Evolutionary conservation across 2,113 vertebrate genomes (phyloP).

Genomic region (Melanerpes aurifrons): DNA sequence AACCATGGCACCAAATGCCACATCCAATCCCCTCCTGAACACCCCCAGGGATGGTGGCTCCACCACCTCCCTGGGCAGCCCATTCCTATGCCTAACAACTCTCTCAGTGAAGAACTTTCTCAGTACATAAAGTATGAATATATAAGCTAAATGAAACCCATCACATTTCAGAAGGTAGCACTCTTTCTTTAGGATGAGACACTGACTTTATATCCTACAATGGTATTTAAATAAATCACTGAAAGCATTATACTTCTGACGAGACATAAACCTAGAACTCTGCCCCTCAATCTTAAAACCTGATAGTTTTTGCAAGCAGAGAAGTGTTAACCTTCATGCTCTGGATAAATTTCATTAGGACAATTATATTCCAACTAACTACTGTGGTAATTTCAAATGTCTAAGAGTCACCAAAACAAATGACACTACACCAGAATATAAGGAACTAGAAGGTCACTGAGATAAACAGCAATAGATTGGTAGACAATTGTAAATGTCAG

Average conservation of each 20-base stretch:
- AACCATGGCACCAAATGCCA: too few relatives aligned
- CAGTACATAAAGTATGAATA: background rate
- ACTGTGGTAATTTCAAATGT: background rate
- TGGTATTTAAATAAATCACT: background rate
- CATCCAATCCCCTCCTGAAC: too few relatives aligned
- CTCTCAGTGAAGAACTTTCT: too few relatives aligned
- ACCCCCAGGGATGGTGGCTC: too few relatives aligned
- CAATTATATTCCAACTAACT: conserved; percentile 28
- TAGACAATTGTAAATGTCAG: conserved; percentile 23
- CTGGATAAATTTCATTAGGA: background rate
- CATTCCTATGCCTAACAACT: too few relatives aligned
- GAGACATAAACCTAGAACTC: background rate
- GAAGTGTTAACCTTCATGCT: background rate
- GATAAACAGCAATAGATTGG: conserved; percentile 13
- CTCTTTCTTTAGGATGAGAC: background rate
- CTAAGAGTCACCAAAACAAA: conserved; percentile 18
- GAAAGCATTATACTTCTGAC: background rate
- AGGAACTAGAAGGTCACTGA: conserved; percentile 25
- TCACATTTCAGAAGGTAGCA: background rate
- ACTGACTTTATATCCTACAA: background rate
- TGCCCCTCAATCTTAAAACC: background rate
- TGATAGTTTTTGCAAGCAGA: background rate
- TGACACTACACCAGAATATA: background rate
- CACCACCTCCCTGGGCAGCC: too few relatives aligned
- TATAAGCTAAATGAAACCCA: background rate